These are phyloP conservation scores for Noctua janthina DNA, from an alignment of 2,888 invertebrate species.

Conservation along the genomic window DNA sequence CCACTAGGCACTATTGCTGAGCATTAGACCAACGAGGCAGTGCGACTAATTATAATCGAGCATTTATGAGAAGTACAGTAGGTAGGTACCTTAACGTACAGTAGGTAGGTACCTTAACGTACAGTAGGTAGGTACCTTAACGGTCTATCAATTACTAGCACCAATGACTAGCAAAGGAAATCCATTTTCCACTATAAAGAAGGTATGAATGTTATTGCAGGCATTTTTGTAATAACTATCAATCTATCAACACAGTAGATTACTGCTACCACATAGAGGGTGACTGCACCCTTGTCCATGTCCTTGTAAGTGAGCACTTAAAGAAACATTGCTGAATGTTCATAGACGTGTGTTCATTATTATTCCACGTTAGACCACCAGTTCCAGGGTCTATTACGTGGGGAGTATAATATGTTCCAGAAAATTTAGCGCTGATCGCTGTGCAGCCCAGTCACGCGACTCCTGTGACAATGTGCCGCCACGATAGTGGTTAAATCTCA, in stretches of 20 bases:
- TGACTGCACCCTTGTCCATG: neutral
- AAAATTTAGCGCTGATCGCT: neutral
- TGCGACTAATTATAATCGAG: too few species aligned
- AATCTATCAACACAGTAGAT: neutral
- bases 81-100: too few species aligned
- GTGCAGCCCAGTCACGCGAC: conserved; percentile 8
- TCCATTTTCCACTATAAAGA: neutral
- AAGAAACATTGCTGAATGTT: neutral
- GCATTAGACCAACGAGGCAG: too few species aligned
- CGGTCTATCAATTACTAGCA: too few species aligned
- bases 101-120: too few species aligned
- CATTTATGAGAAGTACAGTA: neutral
- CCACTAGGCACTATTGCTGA: too few species aligned
- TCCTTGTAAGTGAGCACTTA: neutral
- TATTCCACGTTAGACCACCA: neutral
- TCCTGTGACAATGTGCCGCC: neutral
- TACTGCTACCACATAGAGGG: neutral
- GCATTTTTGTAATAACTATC: neutral
- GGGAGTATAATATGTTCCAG: neutral
- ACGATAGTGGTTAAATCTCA: neutral
- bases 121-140: too few species aligned
- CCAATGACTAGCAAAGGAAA: neutral
- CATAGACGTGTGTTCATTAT: neutral
- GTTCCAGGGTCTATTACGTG: neutral
- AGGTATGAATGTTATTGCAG: neutral